phyloP scores from a whole-genome alignment of 2,113 vertebrate genomes.

The Todiramphus chloris region DNA sequence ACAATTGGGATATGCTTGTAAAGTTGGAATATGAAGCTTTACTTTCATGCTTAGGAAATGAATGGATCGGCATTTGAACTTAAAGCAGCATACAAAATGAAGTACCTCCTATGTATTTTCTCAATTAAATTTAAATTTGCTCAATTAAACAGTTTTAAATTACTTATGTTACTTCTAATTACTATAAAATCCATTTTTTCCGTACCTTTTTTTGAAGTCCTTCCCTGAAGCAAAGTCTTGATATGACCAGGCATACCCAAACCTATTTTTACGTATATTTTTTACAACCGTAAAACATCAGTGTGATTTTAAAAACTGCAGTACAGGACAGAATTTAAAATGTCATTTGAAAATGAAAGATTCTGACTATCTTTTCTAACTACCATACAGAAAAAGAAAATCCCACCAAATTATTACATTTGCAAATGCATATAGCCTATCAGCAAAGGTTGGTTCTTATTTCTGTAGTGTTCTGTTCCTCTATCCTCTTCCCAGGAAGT shows the following conservation, averaged over 20 bases:
- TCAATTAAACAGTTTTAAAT: constrained; percentile 38
- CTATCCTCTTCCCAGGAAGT: background rate
- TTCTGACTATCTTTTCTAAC: background rate
- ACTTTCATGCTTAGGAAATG: background rate
- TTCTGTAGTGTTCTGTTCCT: background rate
- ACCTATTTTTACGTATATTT: background rate
- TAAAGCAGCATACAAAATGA: background rate
- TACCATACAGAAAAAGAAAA: background rate
- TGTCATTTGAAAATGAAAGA: background rate
- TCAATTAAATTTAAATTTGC: constrained; percentile 53
- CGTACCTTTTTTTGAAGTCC: background rate
- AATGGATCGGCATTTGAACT: background rate
- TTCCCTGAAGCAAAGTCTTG: background rate
- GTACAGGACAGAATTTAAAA: background rate
- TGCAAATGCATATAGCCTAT: background rate
- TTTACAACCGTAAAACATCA: background rate
- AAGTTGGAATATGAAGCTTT: background rate
- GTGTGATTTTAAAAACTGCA: background rate
- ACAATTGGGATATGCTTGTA: background rate
- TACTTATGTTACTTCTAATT: constrained; percentile 33
- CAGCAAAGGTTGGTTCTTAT: background rate
- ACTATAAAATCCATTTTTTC: background rate
- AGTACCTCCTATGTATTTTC: background rate
- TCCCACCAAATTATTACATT: background rate
- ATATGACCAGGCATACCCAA: background rate